Base-by-base conservation (phyloP, 2,113 vertebrate genomes). In the Notarius quadriscutis region DNA sequence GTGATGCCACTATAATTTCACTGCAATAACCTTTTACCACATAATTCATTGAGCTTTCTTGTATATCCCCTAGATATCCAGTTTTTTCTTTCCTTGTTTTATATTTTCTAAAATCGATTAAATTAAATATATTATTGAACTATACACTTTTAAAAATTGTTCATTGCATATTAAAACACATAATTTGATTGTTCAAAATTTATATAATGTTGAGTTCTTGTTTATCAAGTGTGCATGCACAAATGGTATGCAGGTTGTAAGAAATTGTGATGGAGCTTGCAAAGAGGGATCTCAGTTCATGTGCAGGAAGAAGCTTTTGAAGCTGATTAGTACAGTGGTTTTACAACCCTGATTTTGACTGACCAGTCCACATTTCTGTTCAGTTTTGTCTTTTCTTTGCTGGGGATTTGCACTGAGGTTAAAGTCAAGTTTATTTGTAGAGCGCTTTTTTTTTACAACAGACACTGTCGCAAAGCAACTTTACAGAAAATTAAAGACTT, bases 111-210 rank as follows among this genome's bases (percentile, higher is more conserved):
- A 84, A 75, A 62, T 84, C 14, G 11, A 11, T 41, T 1, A 55
- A 55, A 58, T 51, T 57, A 67, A 53, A 10, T 71, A 58, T 60
- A 75, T 85, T 18, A 53, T 57, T 75, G 34, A 75, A 75, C 22
- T 75, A 14, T 14, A 20, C 22, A 72, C 27, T 18, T 84, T 55
- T 57, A 34, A 25, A 57, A 69, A 20, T 51, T 1, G 20, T 75
- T 50, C 20, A 75, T 51, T 51, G 20, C 72, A 51, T 75, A 78
- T 27, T 78, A 78, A 78, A 78, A 55, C 1, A 41, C 0, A 12
- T n/a, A 53, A 7, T 78, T 78, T 78, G 6, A 78, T 78, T 78
- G 74, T 77, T 55, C 22, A 75, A 50, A 50, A 50, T 41, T 75
- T 1, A 25, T 0, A 9, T 22, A 75, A 22, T 20, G 7, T 50